These are phyloP conservation scores for Caradrina clavipalpis DNA, from an alignment of 2,888 invertebrate species.

Conservation along the genomic window DNA sequence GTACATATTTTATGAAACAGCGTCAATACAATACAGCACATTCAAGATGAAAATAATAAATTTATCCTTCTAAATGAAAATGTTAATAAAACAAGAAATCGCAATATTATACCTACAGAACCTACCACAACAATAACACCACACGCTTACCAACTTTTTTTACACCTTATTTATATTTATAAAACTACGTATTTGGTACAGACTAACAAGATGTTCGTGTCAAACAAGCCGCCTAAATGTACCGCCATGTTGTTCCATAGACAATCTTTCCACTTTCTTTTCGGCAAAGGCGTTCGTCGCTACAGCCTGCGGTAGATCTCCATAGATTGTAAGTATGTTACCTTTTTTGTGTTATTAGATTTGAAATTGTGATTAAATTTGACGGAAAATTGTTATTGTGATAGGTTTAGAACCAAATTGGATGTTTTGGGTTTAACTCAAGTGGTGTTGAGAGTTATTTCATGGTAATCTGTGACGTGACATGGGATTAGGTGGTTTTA, in stretches of 20 bases:
- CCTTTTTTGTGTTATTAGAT: slow-evolving; percentile 57
- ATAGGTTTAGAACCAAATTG: slow-evolving; percentile 49
- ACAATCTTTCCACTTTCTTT: slow-evolving; percentile 76
- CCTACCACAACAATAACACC: slow-evolving; percentile 10
- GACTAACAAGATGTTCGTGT: slow-evolving; percentile 88
- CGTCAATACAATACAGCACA: too few relatives aligned
- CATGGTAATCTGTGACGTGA: slow-evolving; percentile 44
- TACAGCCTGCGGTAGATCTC: slow-evolving; percentile 70
- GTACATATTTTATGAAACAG: too few relatives aligned
- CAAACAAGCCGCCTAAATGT: slow-evolving; percentile 80
- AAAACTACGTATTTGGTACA: slow-evolving; percentile 86
- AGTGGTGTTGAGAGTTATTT: slow-evolving; percentile 46
- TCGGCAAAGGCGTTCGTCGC: slow-evolving; percentile 65
- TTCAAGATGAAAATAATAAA: too few relatives aligned
- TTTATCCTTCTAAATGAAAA: too few relatives aligned
- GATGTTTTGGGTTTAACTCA: slow-evolving; percentile 46
- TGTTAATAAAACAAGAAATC: background rate
- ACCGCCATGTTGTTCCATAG: slow-evolving; percentile 72
- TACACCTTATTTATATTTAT: slow-evolving; percentile 87
- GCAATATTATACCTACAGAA: slow-evolving; percentile 45
- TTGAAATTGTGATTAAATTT: slow-evolving; percentile 66
- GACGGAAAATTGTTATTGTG: slow-evolving; percentile 64
- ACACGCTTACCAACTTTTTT: slow-evolving; percentile 56
- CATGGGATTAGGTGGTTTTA: slow-evolving; percentile 44
- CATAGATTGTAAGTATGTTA: slow-evolving; percentile 61